Base-by-base conservation (phyloP, 2,113 vertebrate genomes). In the Cranoglanis bouderius region DNA sequence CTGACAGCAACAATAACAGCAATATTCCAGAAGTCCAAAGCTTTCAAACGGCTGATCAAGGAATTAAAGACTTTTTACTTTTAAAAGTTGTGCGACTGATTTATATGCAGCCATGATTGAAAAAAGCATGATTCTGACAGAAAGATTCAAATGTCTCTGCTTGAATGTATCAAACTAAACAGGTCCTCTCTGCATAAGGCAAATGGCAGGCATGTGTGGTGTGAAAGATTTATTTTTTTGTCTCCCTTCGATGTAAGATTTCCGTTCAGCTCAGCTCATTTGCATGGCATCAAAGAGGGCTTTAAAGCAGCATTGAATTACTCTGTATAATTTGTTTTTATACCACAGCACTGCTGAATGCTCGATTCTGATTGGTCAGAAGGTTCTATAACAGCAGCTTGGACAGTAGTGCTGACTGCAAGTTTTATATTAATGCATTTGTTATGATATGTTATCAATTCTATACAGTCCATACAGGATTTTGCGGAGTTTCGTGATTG, bases 21-120 rank as follows among this genome's bases (percentile, higher is more conserved):
- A 51, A 49, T 78, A 78, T 78, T 78, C 43, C 43, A 78, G 75
- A 49, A 49, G 26, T 78, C 75, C 26, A 78, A 16, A n/a, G 43
- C 26, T n/a, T 78, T 49, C 26, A 49, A 78, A 49, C 26, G 0
- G 24, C 26, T 49, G 13, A 49, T 78, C 26, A 78, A 29, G 43
- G 75, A 49, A 49, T 78, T 5, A 78, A 49, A 49, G 26, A 49
- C 6, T 49, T n/a, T 29, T n/a, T 43, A 29, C 12, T 78, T 78
- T 78, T 46, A n/a, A 77, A 43, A 77, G 74, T 77, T 77, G 26
- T 5, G 8, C 26, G 2, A 7, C 43, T 78, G 75, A 78, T 78
- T 78, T 78, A 78, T 78, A 78, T 78, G 43, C 75, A 78, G 75
- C 75, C 43, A 6, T 77, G 49, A 77, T 77, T 77, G 74, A 77